Conservation (phyloP, 1,140 invertebrate species). For the Tyrophagus putrescentiae region DNA sequence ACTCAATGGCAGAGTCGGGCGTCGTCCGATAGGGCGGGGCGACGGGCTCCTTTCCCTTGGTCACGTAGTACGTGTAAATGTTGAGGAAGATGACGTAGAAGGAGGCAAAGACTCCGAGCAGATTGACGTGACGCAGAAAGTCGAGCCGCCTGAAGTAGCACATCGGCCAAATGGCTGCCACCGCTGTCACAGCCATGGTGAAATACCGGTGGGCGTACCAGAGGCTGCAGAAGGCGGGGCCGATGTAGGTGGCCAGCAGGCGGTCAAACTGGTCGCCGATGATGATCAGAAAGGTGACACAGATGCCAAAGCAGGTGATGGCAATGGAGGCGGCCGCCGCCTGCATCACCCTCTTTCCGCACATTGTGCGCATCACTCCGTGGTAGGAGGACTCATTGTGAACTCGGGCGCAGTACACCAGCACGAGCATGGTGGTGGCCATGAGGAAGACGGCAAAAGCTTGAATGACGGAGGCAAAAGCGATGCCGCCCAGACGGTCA, state of each 20-base stretch:
- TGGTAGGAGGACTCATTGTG: conserved; percentile 38
- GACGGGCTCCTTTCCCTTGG: conserved; percentile 22
- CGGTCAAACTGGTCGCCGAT: conserved; percentile 53
- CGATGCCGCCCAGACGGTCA: conserved; percentile 48
- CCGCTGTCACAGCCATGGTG: conserved; percentile 41
- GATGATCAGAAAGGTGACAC: conserved; percentile 51
- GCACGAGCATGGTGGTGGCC: conserved; percentile 41
- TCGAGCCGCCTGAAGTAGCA: conserved; percentile 52
- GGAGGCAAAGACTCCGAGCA: conserved; percentile 48
- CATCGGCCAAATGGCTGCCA: conserved; percentile 47
- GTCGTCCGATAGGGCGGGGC: conserved; percentile 20
- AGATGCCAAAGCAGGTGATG: conserved; percentile 51
- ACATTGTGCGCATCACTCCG: conserved; percentile 42
- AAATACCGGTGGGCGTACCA: conserved; percentile 47
- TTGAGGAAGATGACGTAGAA: conserved; percentile 48
- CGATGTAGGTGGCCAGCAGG: conserved; percentile 24
- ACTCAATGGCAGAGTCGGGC: conserved; percentile 42
- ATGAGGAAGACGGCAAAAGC: conserved; percentile 44
- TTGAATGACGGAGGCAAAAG: conserved; percentile 43
- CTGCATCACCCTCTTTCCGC: conserved; percentile 40
- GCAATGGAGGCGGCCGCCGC: conserved; percentile 41
- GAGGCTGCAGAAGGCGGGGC: conserved; percentile 26
- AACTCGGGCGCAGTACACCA: conserved; percentile 46
- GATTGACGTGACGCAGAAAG: conserved; percentile 49
- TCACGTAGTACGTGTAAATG: conserved; percentile 41